phyloP scores from a whole-genome alignment of 1,140 invertebrate species.

The Ctenoplectra terminalis region DNA sequence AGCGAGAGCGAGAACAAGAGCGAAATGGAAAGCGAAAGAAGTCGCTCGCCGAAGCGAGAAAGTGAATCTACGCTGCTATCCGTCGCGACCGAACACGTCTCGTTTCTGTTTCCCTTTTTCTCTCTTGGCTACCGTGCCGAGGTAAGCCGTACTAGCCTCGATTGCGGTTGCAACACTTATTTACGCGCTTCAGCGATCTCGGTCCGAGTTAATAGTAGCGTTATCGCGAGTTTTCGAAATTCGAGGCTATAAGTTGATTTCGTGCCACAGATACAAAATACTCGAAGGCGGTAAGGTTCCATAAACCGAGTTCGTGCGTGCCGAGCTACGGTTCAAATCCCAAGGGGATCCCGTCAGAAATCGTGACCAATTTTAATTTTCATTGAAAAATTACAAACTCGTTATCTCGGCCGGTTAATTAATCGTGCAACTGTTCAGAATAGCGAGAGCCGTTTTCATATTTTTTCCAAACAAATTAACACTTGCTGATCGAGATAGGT shows the following conservation, averaged over 20 bases:
- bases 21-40: conserved; percentile 41
- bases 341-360: neutral
- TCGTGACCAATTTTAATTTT: neutral
- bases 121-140: neutral
- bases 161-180: neutral
- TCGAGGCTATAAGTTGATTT: neutral
- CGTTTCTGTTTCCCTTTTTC: no score
- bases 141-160: neutral
- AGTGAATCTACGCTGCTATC: conserved; percentile 18
- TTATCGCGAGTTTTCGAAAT: neutral
- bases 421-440: neutral
- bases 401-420: neutral
- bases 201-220: neutral
- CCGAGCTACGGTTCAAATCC: no score
- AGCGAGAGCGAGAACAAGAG: no score
- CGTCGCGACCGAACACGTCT: no score
- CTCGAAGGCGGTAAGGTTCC: no score
- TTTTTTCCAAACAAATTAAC: conserved; percentile 7
- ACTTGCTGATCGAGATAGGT: neutral
- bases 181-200: neutral
- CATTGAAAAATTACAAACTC: neutral
- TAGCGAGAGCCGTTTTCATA: neutral
- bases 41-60: conserved; percentile 21
- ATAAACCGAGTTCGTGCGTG: no score
- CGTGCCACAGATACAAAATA: no score